Evolutionary conservation across 2,113 vertebrate genomes (phyloP).

Genomic region (Tragelaphus strepsiceros): DNA sequence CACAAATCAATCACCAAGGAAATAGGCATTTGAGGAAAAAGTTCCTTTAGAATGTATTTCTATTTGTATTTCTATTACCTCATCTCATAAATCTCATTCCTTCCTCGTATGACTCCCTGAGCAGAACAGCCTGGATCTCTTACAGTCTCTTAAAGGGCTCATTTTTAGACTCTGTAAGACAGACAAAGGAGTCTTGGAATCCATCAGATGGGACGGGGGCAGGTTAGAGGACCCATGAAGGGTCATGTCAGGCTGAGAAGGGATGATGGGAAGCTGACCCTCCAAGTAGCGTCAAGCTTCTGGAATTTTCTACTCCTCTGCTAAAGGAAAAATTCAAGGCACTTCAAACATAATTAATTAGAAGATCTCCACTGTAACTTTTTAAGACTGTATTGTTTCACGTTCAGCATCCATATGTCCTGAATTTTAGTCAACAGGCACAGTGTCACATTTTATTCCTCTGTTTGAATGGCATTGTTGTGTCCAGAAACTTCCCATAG

Average conservation of each 20-base stretch:
- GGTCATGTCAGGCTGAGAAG: background rate
- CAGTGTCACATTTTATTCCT: background rate
- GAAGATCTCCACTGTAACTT: background rate
- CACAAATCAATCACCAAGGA: conserved; percentile 57
- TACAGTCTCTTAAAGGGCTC: background rate
- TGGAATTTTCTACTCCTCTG: background rate
- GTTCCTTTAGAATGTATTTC: conserved; percentile 33
- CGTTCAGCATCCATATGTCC: background rate
- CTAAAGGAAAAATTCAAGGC: background rate
- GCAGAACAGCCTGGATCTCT: background rate
- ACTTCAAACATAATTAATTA: background rate
- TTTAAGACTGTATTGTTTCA: background rate
- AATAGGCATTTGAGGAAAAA: conserved; percentile 31
- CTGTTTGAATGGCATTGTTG: accelerated
- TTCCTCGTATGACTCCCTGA: background rate
- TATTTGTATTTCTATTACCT: conserved; percentile 53
- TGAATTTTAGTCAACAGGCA: background rate
- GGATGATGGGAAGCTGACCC: background rate
- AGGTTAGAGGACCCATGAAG: background rate
- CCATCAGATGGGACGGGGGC: background rate
- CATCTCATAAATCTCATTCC: conserved; percentile 50
- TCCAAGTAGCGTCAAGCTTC: background rate
- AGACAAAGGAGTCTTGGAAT: background rate
- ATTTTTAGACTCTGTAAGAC: background rate
- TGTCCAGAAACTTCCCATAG: background rate